A percentile compares a stretch with the other conserved stretches of the same genome.
Conservation (phyloP, 2,888 invertebrate genomes). For the Sipunculus nudus region DNA sequence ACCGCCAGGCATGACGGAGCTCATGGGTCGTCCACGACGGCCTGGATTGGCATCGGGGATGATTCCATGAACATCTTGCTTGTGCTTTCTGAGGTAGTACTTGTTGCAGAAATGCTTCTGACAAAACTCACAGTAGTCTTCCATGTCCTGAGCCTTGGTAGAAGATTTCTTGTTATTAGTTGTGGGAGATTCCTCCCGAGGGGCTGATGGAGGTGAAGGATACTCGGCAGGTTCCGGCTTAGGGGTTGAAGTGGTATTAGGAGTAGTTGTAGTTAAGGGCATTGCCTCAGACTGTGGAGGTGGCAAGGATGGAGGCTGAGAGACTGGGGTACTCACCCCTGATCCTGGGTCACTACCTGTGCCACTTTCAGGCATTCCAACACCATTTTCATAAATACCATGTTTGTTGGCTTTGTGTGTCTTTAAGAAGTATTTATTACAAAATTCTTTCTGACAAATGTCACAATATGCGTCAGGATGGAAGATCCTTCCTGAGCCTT, state of each 20-base stretch:
- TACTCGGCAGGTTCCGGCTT: slow-evolving; percentile 3
- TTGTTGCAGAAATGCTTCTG: slow-evolving; percentile 68
- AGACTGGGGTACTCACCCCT: slow-evolving; percentile 49
- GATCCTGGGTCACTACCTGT: too few species aligned
- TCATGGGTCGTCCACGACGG: slow-evolving; percentile 4
- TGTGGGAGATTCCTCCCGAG: too few species aligned
- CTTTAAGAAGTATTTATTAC: slow-evolving; percentile 97
- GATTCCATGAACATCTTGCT: slow-evolving; percentile 67
- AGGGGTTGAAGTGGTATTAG: background rate
- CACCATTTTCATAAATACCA: slow-evolving; percentile 74
- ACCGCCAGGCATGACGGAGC: background rate
- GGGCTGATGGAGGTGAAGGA: slow-evolving; percentile 1
- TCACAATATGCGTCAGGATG: slow-evolving; percentile 98
- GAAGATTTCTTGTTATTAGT: too few species aligned
- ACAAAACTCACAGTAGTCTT: slow-evolving; percentile 67
- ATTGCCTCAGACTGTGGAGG: background rate
- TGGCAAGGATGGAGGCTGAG: too few species aligned
- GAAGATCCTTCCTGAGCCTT: slow-evolving; percentile 75
- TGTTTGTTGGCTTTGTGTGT: slow-evolving; percentile 98
- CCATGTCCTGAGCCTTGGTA: too few species aligned
- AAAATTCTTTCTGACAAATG: slow-evolving; percentile 97
- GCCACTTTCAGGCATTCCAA: too few species aligned
- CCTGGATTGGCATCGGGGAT: slow-evolving; percentile 14
- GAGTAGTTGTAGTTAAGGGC: slow-evolving; percentile 5
- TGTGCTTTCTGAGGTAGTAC: slow-evolving; percentile 68